Evolutionary conservation across 2,113 vertebrate genomes (phyloP).

Genomic region (Datnioides undecimradiatus): DNA sequence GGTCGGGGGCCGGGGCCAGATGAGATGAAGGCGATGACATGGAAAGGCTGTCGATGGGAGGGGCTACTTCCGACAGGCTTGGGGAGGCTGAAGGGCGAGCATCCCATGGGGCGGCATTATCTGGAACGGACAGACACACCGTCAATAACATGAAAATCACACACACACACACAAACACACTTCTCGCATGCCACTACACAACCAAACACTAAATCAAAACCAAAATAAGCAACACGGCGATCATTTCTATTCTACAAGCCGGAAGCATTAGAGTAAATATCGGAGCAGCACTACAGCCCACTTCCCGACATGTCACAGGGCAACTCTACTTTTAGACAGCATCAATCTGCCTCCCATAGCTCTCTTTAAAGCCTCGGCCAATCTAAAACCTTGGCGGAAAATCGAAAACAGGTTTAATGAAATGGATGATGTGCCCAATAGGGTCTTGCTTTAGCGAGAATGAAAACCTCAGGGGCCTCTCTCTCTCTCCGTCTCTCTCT

Average conservation of each 20-base stretch:
- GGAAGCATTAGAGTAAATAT: conserved; percentile 45
- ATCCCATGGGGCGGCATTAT: conserved; percentile 95
- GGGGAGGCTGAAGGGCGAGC: conserved; percentile 94
- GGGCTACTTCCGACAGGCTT: conserved; percentile 97
- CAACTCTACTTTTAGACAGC: conserved; percentile 53
- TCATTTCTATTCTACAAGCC: conserved; percentile 47
- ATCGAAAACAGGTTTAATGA: conserved; percentile 75
- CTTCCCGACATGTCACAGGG: conserved; percentile 35
- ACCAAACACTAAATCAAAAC: conserved; percentile 35
- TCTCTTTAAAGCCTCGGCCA: conserved; percentile 58
- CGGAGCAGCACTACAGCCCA: conserved; percentile 30
- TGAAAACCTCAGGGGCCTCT: conserved; percentile 48
- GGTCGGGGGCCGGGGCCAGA: conserved; percentile 91
- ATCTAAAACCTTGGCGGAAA: conserved; percentile 64
- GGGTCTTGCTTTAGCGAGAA: conserved; percentile 56
- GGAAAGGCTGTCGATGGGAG: conserved; percentile 89
- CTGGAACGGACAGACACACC: conserved; percentile 79
- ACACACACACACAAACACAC: not conserved
- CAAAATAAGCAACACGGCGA: conserved; percentile 49
- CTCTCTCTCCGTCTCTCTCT: conserved; percentile 6
- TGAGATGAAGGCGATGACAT: conserved; percentile 94
- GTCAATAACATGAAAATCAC: conserved; percentile 18
- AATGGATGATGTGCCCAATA: conserved; percentile 76
- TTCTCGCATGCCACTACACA: conserved; percentile 53
- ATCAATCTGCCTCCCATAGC: conserved; percentile 66